Evolutionary conservation across 1,140 invertebrate genomes (phyloP), one percentile per base, ranked within the genome.

Genomic region (Aplysia californica): DNA sequence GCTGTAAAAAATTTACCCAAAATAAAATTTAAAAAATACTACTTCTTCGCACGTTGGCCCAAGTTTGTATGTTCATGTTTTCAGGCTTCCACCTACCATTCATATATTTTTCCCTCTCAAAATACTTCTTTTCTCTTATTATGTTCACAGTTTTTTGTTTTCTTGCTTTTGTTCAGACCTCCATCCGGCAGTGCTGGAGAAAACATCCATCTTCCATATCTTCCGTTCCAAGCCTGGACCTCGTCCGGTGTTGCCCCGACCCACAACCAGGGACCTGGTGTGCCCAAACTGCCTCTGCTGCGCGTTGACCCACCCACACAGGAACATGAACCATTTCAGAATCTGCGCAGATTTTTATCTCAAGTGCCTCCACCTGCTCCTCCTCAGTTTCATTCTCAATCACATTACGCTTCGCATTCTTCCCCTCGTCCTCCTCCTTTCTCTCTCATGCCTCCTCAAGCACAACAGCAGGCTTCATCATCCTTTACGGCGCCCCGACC

Each of bases 231-330:
- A 26, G 73, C 73, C 21, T 75, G 73, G 73, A 20, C 58, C n/a
- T n/a, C n/a, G n/a, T n/a, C n/a, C n/a, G n/a, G n/a, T n/a, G n/a
- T n/a, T n/a, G n/a, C n/a, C n/a, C n/a, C n/a, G n/a, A n/a, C n/a
- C n/a, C n/a, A n/a, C n/a, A n/a, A n/a, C n/a, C n/a, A n/a, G n/a
- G n/a, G n/a, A n/a, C n/a, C n/a, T n/a, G n/a, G n/a, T n/a, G n/a
- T n/a, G n/a, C n/a, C n/a, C n/a, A n/a, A n/a, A n/a, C n/a, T 85
- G 39, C 84, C 84, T 23, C 72, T 85, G 33, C 55, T 85, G n/a
- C 77, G 79, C 23, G 65, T 85, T 1, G 79, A 84, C 31, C 67
- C 68, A 72, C 67, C 36, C 26, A 36, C 72, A 65, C 69, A 61
- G 29, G 61, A 38, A 10, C 38, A 69, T 35, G 38, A 79, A 65